Conservation (phyloP, 35 echinoderm and acorn worm species). For the Holothuria glaberrima region DNA sequence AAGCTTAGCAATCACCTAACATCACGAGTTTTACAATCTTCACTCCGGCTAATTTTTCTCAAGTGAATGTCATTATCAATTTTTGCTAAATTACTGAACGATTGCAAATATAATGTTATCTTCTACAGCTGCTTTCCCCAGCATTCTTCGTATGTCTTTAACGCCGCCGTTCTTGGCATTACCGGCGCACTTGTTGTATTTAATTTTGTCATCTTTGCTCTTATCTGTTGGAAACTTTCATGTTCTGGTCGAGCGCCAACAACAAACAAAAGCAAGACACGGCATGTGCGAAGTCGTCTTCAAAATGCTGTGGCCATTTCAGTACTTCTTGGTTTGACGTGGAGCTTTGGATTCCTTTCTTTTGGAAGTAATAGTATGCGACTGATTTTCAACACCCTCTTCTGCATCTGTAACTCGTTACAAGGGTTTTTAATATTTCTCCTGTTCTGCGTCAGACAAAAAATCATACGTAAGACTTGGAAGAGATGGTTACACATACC, state of each 20-base stretch:
- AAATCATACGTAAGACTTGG: slow-evolving; percentile 32
- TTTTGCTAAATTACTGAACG: no score
- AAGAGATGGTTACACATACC: not conserved
- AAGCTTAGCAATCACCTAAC: no score
- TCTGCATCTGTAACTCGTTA: slow-evolving; percentile 72
- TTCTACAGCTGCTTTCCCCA: slow-evolving; percentile 33
- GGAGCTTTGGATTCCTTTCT: slow-evolving; percentile 72
- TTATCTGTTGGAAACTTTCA: slow-evolving; percentile 50
- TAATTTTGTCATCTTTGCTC: slow-evolving; percentile 37
- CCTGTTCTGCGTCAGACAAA: slow-evolving; percentile 66
- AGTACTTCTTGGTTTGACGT: slow-evolving; percentile 72
- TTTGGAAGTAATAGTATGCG: slow-evolving; percentile 23
- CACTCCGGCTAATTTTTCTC: no score
- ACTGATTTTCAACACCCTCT: slow-evolving; percentile 65
- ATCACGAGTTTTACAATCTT: no score
- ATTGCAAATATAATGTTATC: not conserved
- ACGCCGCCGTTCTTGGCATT: slow-evolving; percentile 24
- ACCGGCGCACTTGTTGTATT: slow-evolving; percentile 29
- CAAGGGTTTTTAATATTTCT: slow-evolving; percentile 83
- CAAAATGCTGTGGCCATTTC: slow-evolving; percentile 66
- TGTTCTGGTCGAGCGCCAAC: not conserved
- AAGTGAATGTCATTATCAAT: no score
- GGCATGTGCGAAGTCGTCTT: slow-evolving; percentile 29
- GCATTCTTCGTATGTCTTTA: slow-evolving; percentile 23
- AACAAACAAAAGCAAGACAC: not conserved